phyloP scores from a whole-genome alignment of 2,888 invertebrate genomes.

The Lasioglossum villosulum region DNA sequence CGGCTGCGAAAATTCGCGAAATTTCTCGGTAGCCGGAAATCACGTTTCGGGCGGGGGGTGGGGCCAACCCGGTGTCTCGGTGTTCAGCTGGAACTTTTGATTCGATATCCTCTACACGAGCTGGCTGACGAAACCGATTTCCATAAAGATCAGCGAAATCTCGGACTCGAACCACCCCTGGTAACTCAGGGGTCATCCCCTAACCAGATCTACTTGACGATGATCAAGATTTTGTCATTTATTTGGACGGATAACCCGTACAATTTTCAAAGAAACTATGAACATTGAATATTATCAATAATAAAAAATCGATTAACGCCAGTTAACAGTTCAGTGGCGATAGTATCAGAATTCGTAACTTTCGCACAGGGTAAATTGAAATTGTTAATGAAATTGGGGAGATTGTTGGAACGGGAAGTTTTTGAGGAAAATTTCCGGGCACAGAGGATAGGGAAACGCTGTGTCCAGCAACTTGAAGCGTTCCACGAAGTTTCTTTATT shows the following conservation, averaged over 20 bases:
- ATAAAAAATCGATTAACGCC: background rate
- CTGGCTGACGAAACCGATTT: background rate
- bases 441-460: background rate
- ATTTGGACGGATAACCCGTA: too few species aligned
- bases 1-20: conserved; percentile 16
- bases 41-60: background rate
- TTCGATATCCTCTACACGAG: background rate
- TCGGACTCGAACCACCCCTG: background rate
- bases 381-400: background rate
- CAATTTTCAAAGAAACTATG: too few species aligned
- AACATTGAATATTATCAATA: background rate
- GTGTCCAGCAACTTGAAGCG: background rate
- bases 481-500: conserved; percentile 22
- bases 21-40: conserved; percentile 13
- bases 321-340: background rate
- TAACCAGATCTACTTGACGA: background rate
- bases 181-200: background rate
- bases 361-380: background rate
- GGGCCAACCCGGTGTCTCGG: background rate
- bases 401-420: background rate
- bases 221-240: too few species aligned
- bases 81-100: conserved; percentile 9
- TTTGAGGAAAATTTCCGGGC: background rate
- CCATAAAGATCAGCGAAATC: background rate
- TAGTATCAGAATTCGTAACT: background rate